phyloP scores from a whole-genome alignment of 2,888 invertebrate species.

The Chloromyia formosa region DNA sequence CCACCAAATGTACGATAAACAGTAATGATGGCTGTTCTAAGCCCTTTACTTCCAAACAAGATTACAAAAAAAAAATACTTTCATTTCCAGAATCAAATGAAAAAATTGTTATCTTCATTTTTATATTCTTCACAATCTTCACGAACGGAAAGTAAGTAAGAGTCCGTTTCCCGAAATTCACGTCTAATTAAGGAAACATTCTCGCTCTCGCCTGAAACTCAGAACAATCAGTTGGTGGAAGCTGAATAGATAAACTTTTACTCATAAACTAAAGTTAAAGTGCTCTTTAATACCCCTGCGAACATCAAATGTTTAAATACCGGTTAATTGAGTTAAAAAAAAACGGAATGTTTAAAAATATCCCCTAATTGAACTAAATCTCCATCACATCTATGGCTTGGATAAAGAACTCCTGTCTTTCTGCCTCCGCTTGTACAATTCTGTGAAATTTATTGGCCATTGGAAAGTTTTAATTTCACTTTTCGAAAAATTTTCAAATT shows the following conservation, averaged over 20 bases:
- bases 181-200: too few relatives aligned
- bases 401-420: not conserved
- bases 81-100: too few relatives aligned
- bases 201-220: too few relatives aligned
- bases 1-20: too few relatives aligned
- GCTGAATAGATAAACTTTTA: not conserved
- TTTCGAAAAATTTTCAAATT: constrained; percentile 5
- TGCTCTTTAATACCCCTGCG: constrained; percentile 1
- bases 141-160: too few relatives aligned
- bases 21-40: too few relatives aligned
- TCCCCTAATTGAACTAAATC: not conserved
- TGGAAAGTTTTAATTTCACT: constrained; percentile 33
- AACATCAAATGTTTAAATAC: not conserved
- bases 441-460: constrained; percentile 7
- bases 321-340: constrained; percentile 13
- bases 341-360: not conserved
- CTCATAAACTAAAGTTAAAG: constrained; percentile 5
- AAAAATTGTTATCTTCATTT: too few relatives aligned
- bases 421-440: not conserved
- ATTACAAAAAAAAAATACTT: too few relatives aligned
- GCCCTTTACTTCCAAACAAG: too few relatives aligned
- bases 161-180: too few relatives aligned
- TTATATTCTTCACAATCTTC: too few relatives aligned
- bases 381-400: not conserved
- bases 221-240: not conserved